Evolutionary conservation across 2,113 vertebrate species (phyloP).

Genomic region (Hiodon alosoides): DNA sequence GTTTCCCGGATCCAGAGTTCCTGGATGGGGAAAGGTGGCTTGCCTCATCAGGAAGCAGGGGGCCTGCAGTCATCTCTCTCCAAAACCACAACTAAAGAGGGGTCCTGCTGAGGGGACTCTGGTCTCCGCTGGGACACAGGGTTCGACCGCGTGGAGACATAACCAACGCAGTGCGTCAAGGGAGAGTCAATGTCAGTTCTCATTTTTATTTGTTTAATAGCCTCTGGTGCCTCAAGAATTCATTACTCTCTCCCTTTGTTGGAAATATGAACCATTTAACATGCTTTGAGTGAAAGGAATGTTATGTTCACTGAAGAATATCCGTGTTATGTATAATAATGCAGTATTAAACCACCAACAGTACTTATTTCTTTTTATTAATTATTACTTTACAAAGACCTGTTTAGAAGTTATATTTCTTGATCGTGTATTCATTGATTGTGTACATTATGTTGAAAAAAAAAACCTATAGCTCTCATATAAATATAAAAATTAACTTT

Average conservation of each 20-base stretch:
- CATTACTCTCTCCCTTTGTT: conserved; percentile 64
- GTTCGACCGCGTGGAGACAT: conserved; percentile 2
- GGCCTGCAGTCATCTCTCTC: conserved; percentile 1
- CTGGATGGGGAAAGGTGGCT: conserved; percentile 5
- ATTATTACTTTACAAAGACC: too few relatives aligned
- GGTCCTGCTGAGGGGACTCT: conserved; percentile 17
- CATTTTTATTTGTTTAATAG: conserved; percentile 51
- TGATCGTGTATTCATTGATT: background rate
- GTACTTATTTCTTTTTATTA: conserved; percentile 36
- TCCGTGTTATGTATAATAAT: conserved; percentile 35
- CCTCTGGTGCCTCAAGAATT: conserved; percentile 67
- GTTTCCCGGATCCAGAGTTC: background rate
- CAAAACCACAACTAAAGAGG: conserved; percentile 8
- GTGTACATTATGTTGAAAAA: conserved; percentile 7
- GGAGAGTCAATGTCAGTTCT: conserved; percentile 26
- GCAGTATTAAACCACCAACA: conserved; percentile 32
- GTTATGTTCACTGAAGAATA: conserved; percentile 38
- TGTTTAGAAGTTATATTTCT: background rate
- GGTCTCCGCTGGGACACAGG: conserved; percentile 12
- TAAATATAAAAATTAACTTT: background rate
- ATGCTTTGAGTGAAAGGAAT: conserved; percentile 44
- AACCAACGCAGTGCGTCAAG: conserved; percentile 18
- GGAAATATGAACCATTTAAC: conserved; percentile 47
- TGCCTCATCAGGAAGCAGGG: background rate
- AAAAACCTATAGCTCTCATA: background rate